Conservation (phyloP, 1,140 invertebrate genomes). For the Oscheius sp. region DNA sequence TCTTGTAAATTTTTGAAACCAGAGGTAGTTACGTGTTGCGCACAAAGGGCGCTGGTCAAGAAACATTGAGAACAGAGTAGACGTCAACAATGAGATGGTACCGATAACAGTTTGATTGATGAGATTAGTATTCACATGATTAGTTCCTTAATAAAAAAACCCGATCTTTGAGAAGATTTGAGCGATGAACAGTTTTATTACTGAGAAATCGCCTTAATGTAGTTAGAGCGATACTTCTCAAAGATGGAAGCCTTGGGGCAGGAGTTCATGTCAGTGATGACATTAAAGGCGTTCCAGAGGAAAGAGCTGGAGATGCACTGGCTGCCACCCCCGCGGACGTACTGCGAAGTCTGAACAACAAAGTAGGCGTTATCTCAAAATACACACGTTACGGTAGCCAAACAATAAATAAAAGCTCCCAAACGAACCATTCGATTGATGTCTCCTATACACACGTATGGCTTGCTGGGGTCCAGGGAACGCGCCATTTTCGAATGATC, state of each 20-base stretch:
- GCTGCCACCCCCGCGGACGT: constrained; percentile 43
- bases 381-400: not conserved
- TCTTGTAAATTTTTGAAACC: no score
- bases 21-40: no score
- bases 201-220: no score
- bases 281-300: constrained; percentile 43
- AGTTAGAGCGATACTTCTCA: no score
- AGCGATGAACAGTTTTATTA: no score
- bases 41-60: no score
- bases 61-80: no score
- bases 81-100: no score
- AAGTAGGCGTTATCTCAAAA: not conserved
- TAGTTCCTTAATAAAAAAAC: no score
- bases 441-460: constrained; percentile 46
- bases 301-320: constrained; percentile 32
- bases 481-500: constrained; percentile 48
- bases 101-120: no score
- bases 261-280: constrained; percentile 10
- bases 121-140: no score
- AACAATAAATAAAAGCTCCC: not conserved
- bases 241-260: constrained; percentile 2
- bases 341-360: constrained; percentile 45
- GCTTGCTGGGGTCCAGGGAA: constrained; percentile 15
- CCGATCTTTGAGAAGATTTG: no score
- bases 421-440: constrained; percentile 47